These are phyloP conservation scores for Tolypeutes matacus DNA, from an alignment of 2,797 vertebrate genomes.

Conservation along the genomic window DNA sequence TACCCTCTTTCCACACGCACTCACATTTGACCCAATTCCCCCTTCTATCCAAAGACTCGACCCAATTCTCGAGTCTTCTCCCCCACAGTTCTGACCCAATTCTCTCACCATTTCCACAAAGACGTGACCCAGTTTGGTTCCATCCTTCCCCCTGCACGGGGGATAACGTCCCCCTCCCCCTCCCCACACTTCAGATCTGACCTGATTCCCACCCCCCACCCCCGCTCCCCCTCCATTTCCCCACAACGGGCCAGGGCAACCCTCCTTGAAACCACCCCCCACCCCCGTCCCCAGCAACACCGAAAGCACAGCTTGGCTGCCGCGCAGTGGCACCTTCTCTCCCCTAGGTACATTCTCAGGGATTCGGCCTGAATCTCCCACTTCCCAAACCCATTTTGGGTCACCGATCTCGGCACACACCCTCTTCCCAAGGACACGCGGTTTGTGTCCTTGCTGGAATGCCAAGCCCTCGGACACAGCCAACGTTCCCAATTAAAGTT, in stretches of 20 bases:
- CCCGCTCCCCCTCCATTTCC: constrained; percentile 45
- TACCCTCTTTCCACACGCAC: constrained; percentile 43
- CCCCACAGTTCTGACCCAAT: constrained; percentile 86
- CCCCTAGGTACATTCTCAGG: background rate
- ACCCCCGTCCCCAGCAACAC: background rate
- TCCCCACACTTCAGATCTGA: constrained; percentile 59
- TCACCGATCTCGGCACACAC: background rate
- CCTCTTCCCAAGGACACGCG: constrained; percentile 64
- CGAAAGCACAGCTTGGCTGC: background rate
- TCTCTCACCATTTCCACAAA: constrained; percentile 83
- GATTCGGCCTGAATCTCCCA: constrained; percentile 16
- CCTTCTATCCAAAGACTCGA: constrained; percentile 83
- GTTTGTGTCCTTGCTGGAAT: background rate
- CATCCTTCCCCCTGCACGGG: constrained; percentile 74
- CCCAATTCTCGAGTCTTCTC: constrained; percentile 85
- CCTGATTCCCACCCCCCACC: constrained; percentile 74
- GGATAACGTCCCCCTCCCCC: constrained; percentile 60
- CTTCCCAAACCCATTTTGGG: background rate
- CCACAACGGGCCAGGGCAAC: fast-evolving
- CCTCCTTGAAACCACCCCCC: background rate
- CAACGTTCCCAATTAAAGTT: constrained; percentile 81
- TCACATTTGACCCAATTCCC: constrained; percentile 83
- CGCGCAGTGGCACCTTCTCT: too few species aligned
- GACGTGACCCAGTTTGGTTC: constrained; percentile 83
- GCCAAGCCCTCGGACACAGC: constrained; percentile 73